Percentiles rank a stretch among this genome's conserved stretches.
Conservation (phyloP, 2,888 invertebrate species). For the Lysandra bellargus region DNA sequence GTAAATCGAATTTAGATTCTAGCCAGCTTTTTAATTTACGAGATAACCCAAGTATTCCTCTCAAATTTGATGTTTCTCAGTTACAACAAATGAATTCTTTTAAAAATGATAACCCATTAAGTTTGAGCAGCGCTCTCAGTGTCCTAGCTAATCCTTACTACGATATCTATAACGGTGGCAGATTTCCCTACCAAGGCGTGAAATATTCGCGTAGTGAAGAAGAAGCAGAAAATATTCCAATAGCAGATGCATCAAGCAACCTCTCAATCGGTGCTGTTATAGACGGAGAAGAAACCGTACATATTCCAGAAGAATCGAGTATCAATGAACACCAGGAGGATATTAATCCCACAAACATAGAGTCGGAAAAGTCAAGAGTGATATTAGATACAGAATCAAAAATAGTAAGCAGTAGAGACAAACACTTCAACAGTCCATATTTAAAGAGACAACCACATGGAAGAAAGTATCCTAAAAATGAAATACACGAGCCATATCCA, state of each 20-base stretch:
- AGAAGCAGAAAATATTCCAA: slow-evolving; percentile 71
- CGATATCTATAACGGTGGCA: slow-evolving; percentile 60
- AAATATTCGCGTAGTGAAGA: slow-evolving; percentile 76
- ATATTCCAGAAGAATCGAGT: slow-evolving; percentile 57
- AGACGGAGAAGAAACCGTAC: slow-evolving; percentile 63
- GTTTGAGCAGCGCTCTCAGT: slow-evolving; percentile 54
- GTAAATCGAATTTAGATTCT: slow-evolving; percentile 63
- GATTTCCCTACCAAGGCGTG: slow-evolving; percentile 67
- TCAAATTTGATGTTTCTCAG: slow-evolving; percentile 65
- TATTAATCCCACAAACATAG: slow-evolving; percentile 47
- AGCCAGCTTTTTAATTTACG: slow-evolving; percentile 57
- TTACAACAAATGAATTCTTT: slow-evolving; percentile 58
- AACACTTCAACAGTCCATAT: slow-evolving; percentile 57
- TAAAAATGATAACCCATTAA: slow-evolving; percentile 60
- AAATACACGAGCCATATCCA: slow-evolving; percentile 66
- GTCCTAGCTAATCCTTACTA: slow-evolving; percentile 59
- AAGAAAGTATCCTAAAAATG: slow-evolving; percentile 62
- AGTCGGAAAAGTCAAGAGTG: slow-evolving; percentile 56
- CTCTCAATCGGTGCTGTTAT: slow-evolving; percentile 76
- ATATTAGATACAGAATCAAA: slow-evolving; percentile 50
- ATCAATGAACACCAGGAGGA: slow-evolving; percentile 57
- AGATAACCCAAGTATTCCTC: slow-evolving; percentile 56
- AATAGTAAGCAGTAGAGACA: slow-evolving; percentile 52
- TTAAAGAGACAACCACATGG: slow-evolving; percentile 55
- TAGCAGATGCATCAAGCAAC: slow-evolving; percentile 65